phyloP scores from a whole-genome alignment of 2,113 vertebrate species.

The Scomber colias region DNA sequence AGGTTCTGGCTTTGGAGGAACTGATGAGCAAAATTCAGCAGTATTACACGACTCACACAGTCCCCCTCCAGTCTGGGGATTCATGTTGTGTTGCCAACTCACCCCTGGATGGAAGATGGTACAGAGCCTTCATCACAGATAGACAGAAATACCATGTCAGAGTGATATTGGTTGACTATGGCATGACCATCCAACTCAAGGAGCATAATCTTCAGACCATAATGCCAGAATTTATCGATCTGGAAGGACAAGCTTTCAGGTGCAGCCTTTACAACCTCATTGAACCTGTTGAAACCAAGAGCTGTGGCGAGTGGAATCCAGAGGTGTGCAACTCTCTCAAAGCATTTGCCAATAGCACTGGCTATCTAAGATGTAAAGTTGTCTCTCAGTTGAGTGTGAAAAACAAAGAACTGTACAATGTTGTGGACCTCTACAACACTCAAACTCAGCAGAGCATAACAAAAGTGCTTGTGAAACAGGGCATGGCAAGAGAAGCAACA shows the following conservation, averaged over 20 bases:
- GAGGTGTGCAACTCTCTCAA: conserved; percentile 73
- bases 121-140: conserved; percentile 84
- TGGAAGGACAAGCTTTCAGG: conserved; percentile 90
- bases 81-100: conserved; percentile 86
- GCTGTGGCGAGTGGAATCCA: conserved; percentile 71
- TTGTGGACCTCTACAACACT: conserved; percentile 87
- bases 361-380: conserved; percentile 84
- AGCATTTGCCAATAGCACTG: conserved; percentile 71
- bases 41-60: conserved; percentile 82
- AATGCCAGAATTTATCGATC: conserved; percentile 80
- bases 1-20: conserved; percentile 77
- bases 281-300: conserved; percentile 66
- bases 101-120: conserved; percentile 86
- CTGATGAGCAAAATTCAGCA: conserved; percentile 88
- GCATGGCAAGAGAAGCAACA: conserved; percentile 55
- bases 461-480: conserved; percentile 75
- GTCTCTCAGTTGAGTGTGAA: conserved; percentile 76
- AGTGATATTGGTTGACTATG: conserved; percentile 90
- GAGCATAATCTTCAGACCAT: conserved; percentile 84
- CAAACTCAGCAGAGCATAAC: conserved; percentile 67
- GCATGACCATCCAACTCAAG: conserved; percentile 80
- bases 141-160: conserved; percentile 54
- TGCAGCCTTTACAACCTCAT: conserved; percentile 85
- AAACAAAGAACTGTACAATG: conserved; percentile 79
- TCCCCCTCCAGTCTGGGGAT: conserved; percentile 80